Evolutionary conservation across 2,797 vertebrate species (phyloP), one percentile per base, ranked within the genome.

Genomic region (Poeciliopsis turneri): DNA sequence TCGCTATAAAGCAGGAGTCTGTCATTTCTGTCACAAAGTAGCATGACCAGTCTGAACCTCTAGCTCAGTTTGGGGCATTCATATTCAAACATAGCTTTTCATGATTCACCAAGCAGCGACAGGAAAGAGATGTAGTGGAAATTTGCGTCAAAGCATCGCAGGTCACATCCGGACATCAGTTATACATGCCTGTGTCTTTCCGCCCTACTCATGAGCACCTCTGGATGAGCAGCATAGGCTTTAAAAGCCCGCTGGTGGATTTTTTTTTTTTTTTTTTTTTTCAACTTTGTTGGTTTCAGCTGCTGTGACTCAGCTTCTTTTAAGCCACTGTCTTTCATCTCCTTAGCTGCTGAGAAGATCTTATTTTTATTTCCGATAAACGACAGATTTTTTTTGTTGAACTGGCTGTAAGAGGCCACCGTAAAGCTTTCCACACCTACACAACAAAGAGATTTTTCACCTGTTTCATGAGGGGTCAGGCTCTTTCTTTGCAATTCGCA

Each of bases 311-410:
- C 90, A 92, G 71, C 84, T 70, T 66, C 46, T 81, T 78, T 84
- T 72, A 64, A 45, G 39, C 57, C 81, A 77, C 0, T 46, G 64
- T 77, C 77, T 91, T 86, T 92, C 85, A 84, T 87, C 83, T 85
- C 69, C 5, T 5, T 76, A 76, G 77, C 83, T 81, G 81, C 78
- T 73, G 76, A 79, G 84, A 87, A 64, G 74, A 80, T 79, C 74
- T 86, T 80, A 77, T 81, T 86, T 89, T 89, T 86, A 88, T 89
- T 93, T 93, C 92, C 86, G 78, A 90, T 91, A 90, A 93, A 87
- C 85, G 90, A 91, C 82, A 77, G 78, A 84, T 57, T 87, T 89
- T 91, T 91, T 88, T 87, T 71, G 71, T 90, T 81, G 43, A 89
- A 85, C 85, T 80, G 85, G 82, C 76, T 88, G 86, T 88, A 79